phyloP scores from a whole-genome alignment of 1,140 invertebrate genomes.

The Drosophila sp. region DNA sequence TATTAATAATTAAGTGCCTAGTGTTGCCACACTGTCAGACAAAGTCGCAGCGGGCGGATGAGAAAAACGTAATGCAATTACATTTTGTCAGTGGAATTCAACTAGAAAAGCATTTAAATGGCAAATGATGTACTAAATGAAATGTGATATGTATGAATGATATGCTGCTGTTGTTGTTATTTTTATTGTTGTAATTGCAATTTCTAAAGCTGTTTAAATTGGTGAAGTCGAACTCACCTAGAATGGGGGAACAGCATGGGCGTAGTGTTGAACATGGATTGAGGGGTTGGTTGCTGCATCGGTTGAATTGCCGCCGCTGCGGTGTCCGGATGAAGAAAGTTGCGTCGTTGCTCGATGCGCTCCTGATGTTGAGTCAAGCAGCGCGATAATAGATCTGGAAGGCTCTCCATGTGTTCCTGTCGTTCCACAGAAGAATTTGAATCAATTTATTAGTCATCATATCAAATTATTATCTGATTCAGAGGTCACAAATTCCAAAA shows the following conservation, averaged over 20 bases:
- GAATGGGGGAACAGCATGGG: constrained; percentile 84
- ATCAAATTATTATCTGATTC: not conserved
- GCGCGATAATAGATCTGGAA: constrained; percentile 92
- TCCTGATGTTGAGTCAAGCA: constrained; percentile 89
- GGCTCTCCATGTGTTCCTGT: constrained; percentile 87
- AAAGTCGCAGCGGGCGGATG: not conserved
- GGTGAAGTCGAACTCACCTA: constrained; percentile 66
- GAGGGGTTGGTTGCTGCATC: constrained; percentile 77
- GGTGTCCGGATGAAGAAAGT: constrained; percentile 94
- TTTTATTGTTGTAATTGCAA: constrained; percentile 8
- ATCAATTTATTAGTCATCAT: no score
- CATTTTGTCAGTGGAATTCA: constrained; percentile 19
- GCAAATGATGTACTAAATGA: constrained; percentile 7
- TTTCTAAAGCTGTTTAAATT: constrained; percentile 12
- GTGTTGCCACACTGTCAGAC: constrained; percentile 5
- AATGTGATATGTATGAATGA: constrained; percentile 1
- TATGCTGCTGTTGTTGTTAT: constrained; percentile 8
- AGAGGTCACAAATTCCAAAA: no score
- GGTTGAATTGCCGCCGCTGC: constrained; percentile 87
- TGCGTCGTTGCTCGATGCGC: constrained; percentile 90
- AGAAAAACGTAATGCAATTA: not conserved
- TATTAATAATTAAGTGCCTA: not conserved
- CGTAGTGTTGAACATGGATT: constrained; percentile 84
- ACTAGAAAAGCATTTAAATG: constrained; percentile 16
- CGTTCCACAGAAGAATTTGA: not conserved